Conservation (phyloP, 1,140 invertebrate genomes). For the Drosophila arizonae region DNA sequence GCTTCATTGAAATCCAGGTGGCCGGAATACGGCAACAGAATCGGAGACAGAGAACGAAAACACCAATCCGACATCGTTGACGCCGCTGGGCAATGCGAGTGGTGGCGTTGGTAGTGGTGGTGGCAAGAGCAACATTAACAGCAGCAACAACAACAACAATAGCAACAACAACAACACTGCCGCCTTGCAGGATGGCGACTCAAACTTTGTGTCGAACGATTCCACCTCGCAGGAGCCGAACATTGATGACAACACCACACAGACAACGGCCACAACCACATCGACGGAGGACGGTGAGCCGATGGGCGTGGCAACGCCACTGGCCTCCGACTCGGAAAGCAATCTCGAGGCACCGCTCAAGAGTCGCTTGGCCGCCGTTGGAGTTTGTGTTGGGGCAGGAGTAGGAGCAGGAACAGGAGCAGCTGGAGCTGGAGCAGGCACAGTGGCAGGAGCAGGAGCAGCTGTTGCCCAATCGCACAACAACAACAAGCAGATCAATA, state of each 20-base stretch:
- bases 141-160: constrained; percentile 68
- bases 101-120: constrained; percentile 57
- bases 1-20: constrained; percentile 79
- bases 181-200: constrained; percentile 73
- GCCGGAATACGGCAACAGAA: constrained; percentile 84
- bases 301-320: constrained; percentile 51
- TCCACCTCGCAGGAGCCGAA: constrained; percentile 80
- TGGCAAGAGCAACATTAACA: constrained; percentile 80
- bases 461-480: constrained; percentile 43
- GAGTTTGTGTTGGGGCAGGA: constrained; percentile 10
- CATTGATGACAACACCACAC: constrained; percentile 79
- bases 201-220: constrained; percentile 80
- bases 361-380: constrained; percentile 59
- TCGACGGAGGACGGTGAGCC: constrained; percentile 76
- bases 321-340: constrained; percentile 83
- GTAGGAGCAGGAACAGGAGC: constrained; percentile 19
- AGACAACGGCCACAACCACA: constrained; percentile 80
- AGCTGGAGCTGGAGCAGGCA: constrained; percentile 21
- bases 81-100: constrained; percentile 27
- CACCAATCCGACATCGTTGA: constrained; percentile 75
- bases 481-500: constrained; percentile 60
- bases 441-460: constrained; percentile 24
- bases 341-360: constrained; percentile 85
- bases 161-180: constrained; percentile 77
- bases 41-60: constrained; percentile 83